Base-by-base conservation (phyloP, 2,888 invertebrate species). In the Thymelicus sylvestris region DNA sequence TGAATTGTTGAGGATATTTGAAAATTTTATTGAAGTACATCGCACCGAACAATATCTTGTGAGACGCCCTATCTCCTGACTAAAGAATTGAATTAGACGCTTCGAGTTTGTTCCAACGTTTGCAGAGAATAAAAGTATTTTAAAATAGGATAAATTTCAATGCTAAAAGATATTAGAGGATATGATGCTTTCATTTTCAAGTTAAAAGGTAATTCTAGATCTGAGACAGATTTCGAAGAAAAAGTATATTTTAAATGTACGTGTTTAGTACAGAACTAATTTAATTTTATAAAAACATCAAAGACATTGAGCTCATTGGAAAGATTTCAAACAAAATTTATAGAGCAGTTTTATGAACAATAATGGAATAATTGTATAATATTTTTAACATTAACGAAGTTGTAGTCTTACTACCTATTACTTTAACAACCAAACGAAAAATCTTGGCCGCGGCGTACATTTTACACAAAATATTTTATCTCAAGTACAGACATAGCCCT, bases 1-100 rank as follows among this genome's bases (percentile, higher is more conserved):
- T 24, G 24, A 55, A 24, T 50, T 39, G 50, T 60, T 61, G 13
- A 50, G 31, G 38, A 59, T 13, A 67, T 67, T 67, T 61, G 67
- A 52, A 61, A 57, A 61, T 67, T 67, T 61, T 67, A 61, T 67
- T 61, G 24, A 61, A 67, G 67, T 67, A 61, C 67, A 61, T 41
- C 19, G 52, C 39, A 61, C 67, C 41, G 50, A 67, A 47, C 48
- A 50, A 61, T 57, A 67, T 67, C 61, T 67, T n/a, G 24, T 39
- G 41, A 44, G n/a, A 13, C 24, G 59, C 50, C n/a, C 67, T 67
- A 61, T 67, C 31, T 57, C 50, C 44, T 24, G 59, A 66, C 47
- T 19, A 19, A 60, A 60, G 48, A 67, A 61, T 67, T 50, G 67
- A 67, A 57, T 61, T 65, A 65, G 55, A 55, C 38, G 52, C 19